Percentiles rank a stretch among this genome's conserved stretches.
These are phyloP conservation scores for Amazona guildingii DNA, from an alignment of 2,113 vertebrate genomes.

Conservation along the genomic window DNA sequence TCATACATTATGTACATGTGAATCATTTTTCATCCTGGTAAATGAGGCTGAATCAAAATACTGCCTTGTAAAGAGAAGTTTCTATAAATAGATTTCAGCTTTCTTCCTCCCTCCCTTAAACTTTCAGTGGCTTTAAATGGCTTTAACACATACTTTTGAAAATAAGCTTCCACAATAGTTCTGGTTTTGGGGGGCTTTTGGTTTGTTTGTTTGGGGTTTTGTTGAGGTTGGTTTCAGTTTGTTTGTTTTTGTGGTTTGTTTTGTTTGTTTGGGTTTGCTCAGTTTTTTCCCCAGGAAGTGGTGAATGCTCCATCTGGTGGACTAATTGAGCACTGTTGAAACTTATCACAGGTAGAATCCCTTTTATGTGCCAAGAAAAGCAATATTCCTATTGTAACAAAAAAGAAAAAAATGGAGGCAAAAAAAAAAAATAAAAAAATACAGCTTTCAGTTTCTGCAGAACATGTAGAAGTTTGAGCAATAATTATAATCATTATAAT, in stretches of 20 bases:
- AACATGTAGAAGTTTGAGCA: not conserved
- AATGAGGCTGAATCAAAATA: not conserved
- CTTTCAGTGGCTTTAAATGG: not conserved
- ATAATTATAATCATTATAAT: conserved; percentile 5
- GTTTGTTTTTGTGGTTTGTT: no score
- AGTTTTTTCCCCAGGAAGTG: not conserved
- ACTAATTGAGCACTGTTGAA: conserved; percentile 24
- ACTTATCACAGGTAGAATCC: not conserved
- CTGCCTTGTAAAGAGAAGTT: not conserved
- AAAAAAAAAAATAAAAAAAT: not conserved
- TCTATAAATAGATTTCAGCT: not conserved
- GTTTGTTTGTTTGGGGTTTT: no score
- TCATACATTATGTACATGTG: not conserved
- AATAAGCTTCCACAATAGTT: not conserved
- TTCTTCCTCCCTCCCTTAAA: not conserved
- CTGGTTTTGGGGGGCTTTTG: no score
- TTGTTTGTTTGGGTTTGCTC: not conserved
- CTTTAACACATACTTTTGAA: not conserved
- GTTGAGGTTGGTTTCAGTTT: no score
- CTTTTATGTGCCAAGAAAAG: not conserved
- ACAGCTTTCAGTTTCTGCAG: not conserved
- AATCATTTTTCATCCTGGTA: not conserved
- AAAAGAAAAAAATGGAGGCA: not conserved
- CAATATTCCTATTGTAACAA: not conserved
- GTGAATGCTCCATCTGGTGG: conserved; percentile 78